These are phyloP conservation scores for Nymphalis urticae DNA, from an alignment of 2,888 invertebrate genomes.

Conservation along the genomic window DNA sequence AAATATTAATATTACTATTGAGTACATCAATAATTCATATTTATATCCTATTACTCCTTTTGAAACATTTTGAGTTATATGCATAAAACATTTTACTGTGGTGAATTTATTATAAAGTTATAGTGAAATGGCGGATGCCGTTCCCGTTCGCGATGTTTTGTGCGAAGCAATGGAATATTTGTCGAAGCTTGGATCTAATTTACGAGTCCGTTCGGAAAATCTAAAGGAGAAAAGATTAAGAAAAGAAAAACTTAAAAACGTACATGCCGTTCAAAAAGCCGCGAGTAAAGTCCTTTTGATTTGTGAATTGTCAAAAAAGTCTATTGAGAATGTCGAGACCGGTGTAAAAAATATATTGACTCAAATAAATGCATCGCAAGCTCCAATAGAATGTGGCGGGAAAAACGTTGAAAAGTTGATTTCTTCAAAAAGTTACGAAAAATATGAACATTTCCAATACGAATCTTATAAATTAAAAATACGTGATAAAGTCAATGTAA, in stretches of 20 bases:
- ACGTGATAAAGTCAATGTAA: slow-evolving; percentile 57
- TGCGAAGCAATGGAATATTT: slow-evolving; percentile 75
- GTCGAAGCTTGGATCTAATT: slow-evolving; percentile 70
- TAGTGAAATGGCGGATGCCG: slow-evolving; percentile 63
- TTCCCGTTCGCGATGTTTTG: slow-evolving; percentile 65
- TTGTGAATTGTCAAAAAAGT: slow-evolving; percentile 74
- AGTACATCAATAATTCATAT: not conserved
- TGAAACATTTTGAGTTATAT: not conserved
- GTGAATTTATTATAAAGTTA: slow-evolving; percentile 27
- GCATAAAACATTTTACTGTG: no score
- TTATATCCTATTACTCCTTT: not conserved
- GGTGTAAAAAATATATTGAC: slow-evolving; percentile 62
- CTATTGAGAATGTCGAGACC: slow-evolving; percentile 69
- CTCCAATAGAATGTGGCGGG: slow-evolving; percentile 46
- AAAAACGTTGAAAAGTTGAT: slow-evolving; percentile 36
- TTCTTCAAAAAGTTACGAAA: slow-evolving; percentile 17
- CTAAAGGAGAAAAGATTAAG: slow-evolving; percentile 65
- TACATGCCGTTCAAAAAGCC: slow-evolving; percentile 69
- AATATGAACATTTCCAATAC: slow-evolving; percentile 55
- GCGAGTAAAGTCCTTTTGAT: slow-evolving; percentile 70
- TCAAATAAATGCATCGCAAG: slow-evolving; percentile 52
- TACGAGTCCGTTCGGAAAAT: slow-evolving; percentile 65
- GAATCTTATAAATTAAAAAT: slow-evolving; percentile 59
- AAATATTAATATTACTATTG: not conserved
- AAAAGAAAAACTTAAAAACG: slow-evolving; percentile 63